These are phyloP conservation scores for Dendrocincla fuliginosa DNA, from an alignment of 2,797 vertebrate genomes.

Conservation along the genomic window DNA sequence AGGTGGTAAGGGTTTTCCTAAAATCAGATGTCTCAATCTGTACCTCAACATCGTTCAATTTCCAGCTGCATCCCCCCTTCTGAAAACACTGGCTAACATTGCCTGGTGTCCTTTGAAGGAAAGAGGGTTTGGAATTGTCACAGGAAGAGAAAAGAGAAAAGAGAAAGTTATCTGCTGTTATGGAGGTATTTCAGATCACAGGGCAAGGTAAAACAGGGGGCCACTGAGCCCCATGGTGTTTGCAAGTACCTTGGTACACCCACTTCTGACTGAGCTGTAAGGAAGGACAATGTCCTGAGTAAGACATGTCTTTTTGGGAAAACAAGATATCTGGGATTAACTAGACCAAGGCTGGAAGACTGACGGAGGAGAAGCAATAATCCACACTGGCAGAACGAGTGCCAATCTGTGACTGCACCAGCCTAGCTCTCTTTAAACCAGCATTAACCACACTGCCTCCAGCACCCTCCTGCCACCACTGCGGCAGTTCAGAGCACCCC, in stretches of 20 bases:
- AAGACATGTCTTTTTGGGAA: not conserved
- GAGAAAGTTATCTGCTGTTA: not conserved
- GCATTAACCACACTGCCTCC: not conserved
- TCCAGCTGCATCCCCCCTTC: not conserved
- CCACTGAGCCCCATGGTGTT: fast-evolving
- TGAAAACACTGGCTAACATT: not conserved
- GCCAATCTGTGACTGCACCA: too few species aligned
- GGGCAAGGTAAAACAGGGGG: not conserved
- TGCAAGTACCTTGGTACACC: not conserved
- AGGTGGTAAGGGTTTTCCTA: not conserved
- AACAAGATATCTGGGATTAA: not conserved
- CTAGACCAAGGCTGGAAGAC: not conserved
- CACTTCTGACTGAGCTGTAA: not conserved
- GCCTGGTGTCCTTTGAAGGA: not conserved
- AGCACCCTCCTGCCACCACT: not conserved
- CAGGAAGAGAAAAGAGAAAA: not conserved
- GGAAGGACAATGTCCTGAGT: not conserved
- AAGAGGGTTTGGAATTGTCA: not conserved
- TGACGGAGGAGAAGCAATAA: not conserved
- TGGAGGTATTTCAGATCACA: not conserved
- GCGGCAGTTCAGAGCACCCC: not conserved
- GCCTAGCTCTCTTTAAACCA: not conserved
- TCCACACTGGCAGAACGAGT: not conserved
- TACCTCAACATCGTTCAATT: not conserved
- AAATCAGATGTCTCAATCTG: not conserved